Base-by-base conservation (phyloP, 2,888 invertebrate genomes). In the Lasioglossum calceatum region DNA sequence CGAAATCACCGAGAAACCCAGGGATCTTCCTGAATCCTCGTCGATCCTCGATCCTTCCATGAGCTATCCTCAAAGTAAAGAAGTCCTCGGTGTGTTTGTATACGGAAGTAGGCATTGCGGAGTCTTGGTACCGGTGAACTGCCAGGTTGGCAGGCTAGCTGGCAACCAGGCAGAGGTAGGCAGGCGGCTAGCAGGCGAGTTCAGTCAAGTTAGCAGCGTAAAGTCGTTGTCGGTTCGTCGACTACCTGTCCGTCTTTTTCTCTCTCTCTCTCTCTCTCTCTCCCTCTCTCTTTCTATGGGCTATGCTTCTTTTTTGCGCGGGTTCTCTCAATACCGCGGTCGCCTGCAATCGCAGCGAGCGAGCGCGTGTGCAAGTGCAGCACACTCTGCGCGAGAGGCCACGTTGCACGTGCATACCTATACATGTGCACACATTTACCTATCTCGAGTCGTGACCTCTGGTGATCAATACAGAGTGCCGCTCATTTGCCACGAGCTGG, bases 381-480 rank as follows among this genome's bases (percentile, higher is more conserved):
- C 23, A 50, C 50, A 50, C 74, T 61, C 74, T 61, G 42, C 44
- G 70, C 70, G 14, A 64, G 32, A 47, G 71, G 80, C 27, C 32
- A 8, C 39, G 70, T 39, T 39, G 67, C 64, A 12, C 50, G 54
- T 39, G 27, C 78, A 47, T 75, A 71, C 36, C 39, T 81, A 74
- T 67, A 75, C 76, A 78, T 74, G 78, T 86, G 64, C 87, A 79
- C 82, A 84, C 87, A 85, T 88, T 88, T 90, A 87, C 79, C 89
- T 88, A 81, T 87, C 86, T 76, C 70, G 87, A 90, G 88, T 89
- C 88, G 90, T 91, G 91, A 91, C 91, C 91, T 91, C 88, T 72
- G 84, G 85, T 91, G 90, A 91, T 91, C 91, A 90, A 91, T 91
- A 91, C 87, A 85, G 90, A 91, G 88, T 86, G 87, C 89, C 90